Percentiles rank a stretch among this genome's conserved stretches.
phyloP scores from a whole-genome alignment of 2,888 invertebrate species.

The Netelia melanura region DNA sequence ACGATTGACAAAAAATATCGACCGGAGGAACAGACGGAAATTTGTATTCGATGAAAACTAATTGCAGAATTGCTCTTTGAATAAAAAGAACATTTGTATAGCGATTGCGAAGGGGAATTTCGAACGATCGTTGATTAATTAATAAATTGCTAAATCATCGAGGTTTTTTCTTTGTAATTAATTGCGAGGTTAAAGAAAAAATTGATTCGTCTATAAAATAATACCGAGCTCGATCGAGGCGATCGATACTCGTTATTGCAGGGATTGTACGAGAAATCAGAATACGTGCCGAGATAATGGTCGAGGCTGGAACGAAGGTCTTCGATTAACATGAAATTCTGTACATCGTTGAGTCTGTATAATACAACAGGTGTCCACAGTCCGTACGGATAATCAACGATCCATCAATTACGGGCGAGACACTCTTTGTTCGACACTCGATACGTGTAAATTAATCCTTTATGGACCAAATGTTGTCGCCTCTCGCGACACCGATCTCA shows the following conservation, averaged over 20 bases:
- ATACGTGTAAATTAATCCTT: not conserved
- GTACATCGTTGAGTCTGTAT: constrained; percentile 13
- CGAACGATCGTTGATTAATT: too few relatives aligned
- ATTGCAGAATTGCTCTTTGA: too few relatives aligned
- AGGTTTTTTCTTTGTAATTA: too few relatives aligned
- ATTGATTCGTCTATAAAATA: too few relatives aligned
- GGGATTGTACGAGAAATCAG: constrained; percentile 11
- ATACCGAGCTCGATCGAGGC: not conserved
- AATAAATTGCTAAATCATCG: too few relatives aligned
- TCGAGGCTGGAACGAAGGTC: constrained; percentile 44
- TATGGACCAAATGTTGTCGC: constrained; percentile 20
- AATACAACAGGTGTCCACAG: too few relatives aligned
- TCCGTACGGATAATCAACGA: constrained; percentile 10
- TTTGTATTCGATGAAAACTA: too few relatives aligned
- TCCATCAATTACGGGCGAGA: not conserved
- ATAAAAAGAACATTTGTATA: too few relatives aligned
- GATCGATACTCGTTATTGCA: not conserved
- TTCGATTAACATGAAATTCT: constrained; percentile 33
- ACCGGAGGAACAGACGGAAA: too few relatives aligned
- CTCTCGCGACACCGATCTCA: constrained; percentile 49
- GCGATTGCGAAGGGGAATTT: too few relatives aligned
- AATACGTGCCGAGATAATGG: constrained; percentile 1
- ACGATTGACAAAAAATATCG: too few relatives aligned
- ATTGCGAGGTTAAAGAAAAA: too few relatives aligned
- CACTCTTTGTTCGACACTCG: not conserved